Base-by-base conservation (phyloP, 2,113 vertebrate genomes). In the Amphiprion percula region DNA sequence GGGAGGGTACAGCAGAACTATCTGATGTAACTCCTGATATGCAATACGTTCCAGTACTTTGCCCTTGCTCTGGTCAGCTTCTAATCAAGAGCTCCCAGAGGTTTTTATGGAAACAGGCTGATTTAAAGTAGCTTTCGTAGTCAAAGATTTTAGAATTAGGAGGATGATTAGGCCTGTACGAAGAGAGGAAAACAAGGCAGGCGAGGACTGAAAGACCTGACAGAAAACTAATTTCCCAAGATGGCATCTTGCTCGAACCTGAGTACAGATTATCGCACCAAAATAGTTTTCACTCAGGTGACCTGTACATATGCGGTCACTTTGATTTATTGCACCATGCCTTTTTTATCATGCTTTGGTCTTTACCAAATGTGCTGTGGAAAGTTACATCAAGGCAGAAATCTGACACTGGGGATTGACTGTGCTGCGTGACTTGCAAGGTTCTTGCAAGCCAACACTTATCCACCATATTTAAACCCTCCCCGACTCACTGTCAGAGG, bases 351-450 rank as follows among this genome's bases (percentile, higher is more conserved):
- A 10, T 9, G 49, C 23, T 41, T 58, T 0, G 1, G 12, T 33
- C 58, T 58, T 54, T 4, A 39, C 11, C 1, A 30, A 66, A 68
- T 53, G 61, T 28, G 66, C 61, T 60, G 61, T 87, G 74, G 56
- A 85, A 90, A 85, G 68, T 56, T 56, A 73, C 77, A 87, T 60
- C 23, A 68, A 79, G 67, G 76, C 76, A 86, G 88, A 92, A 91
- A 92, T 68, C 75, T 1, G 69, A 92, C 80, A 86, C 90, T 74
- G 21, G 8, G 69, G 78, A 91, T 83, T 60, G 84, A 84, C 78
- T 82, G 67, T 28, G 47, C 79, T 12, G 46, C 47, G 46, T 80
- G 82, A 89, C 82, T 79, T 75, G 28, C 75, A 80, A 75, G 47
- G 56, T 69, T 75, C 55, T 59, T 76, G 80, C 52, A 89, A 89